Conservation (phyloP, 2,113 vertebrate species). For the Myodes glareolus region DNA sequence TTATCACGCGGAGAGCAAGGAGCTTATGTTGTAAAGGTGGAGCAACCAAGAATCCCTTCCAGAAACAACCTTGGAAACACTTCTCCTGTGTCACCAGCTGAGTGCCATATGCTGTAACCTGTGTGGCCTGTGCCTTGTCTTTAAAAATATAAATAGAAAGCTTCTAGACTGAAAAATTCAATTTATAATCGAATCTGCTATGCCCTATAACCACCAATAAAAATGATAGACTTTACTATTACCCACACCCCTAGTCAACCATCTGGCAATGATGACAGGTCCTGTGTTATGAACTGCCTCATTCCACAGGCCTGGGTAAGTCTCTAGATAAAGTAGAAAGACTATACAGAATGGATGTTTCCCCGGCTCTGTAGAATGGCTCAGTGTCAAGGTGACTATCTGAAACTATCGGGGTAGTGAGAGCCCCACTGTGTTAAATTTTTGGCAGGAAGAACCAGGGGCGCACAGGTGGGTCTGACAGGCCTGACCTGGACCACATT, state of each 20-base stretch:
- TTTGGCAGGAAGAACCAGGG: not conserved
- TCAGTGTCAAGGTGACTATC: not conserved
- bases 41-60: not conserved
- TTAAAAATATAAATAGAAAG: slow-evolving; percentile 41
- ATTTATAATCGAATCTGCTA: slow-evolving; percentile 39
- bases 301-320: not conserved
- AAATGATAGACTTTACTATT: slow-evolving; percentile 4
- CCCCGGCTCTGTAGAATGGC: rapidly evolving
- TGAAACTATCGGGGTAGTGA: not conserved
- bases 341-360: not conserved
- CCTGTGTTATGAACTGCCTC: rapidly evolving
- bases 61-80: not conserved
- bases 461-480: not conserved
- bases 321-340: not conserved
- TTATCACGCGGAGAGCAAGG: not conserved
- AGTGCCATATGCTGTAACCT: not conserved
- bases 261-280: not conserved
- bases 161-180: slow-evolving; percentile 59
- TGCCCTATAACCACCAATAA: slow-evolving; percentile 50
- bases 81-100: not conserved
- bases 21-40: not conserved
- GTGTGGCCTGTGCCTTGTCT: not conserved
- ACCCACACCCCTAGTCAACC: not conserved
- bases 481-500: slow-evolving; percentile 1
- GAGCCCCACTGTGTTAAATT: rapidly evolving